These are phyloP conservation scores for Tetragnatha montana DNA, from an alignment of 2,888 invertebrate species.

Conservation along the genomic window DNA sequence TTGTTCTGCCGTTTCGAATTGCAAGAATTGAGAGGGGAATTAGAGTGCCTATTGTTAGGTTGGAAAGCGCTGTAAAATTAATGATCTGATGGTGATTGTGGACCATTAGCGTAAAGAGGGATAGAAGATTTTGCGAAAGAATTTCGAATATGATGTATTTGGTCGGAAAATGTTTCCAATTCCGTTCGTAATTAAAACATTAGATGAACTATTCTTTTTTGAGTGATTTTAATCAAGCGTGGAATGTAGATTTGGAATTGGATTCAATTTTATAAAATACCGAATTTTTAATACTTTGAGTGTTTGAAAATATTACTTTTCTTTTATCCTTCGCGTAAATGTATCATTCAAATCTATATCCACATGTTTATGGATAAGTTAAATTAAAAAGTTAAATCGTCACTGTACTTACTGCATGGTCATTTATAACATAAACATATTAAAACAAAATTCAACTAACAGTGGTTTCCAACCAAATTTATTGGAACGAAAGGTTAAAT, in stretches of 20 bases:
- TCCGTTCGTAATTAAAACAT: neutral
- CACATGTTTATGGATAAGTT: too few species aligned
- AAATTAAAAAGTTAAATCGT: too few species aligned
- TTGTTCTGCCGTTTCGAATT: conserved; percentile 28
- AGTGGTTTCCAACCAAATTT: too few species aligned
- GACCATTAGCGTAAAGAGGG: neutral
- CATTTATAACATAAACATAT: too few species aligned
- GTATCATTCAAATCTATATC: too few species aligned
- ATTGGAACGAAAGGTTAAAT: too few species aligned
- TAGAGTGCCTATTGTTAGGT: conserved; percentile 12
- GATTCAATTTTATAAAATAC: too few species aligned
- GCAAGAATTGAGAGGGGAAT: neutral
- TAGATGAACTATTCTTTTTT: neutral
- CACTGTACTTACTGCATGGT: too few species aligned
- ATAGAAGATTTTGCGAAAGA: neutral
- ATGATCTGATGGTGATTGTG: neutral
- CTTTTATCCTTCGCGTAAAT: too few species aligned
- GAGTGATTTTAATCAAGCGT: neutral
- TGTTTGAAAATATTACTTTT: too few species aligned
- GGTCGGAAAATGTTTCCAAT: neutral
- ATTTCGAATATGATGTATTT: neutral
- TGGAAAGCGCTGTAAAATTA: neutral
- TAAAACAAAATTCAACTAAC: too few species aligned
- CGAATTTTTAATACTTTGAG: too few species aligned
- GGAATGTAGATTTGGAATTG: neutral